These are phyloP conservation scores for Drosophila anomalata DNA, from an alignment of 2,888 invertebrate genomes.

Conservation along the genomic window DNA sequence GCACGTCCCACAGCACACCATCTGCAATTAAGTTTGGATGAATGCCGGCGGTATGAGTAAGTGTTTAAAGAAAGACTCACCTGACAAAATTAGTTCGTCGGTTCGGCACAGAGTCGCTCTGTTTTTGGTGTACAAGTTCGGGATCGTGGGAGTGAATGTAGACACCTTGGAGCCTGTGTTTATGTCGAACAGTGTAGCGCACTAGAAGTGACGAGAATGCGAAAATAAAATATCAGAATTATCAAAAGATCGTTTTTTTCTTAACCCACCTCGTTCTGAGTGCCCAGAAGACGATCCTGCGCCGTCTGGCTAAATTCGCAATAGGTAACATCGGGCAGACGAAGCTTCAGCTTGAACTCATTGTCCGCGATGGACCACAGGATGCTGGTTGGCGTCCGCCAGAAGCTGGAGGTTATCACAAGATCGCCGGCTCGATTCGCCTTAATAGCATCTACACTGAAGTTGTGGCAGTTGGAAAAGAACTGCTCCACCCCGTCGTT, in stretches of 20 bases:
- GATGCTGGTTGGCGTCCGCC: conserved; percentile 90
- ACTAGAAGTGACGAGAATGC: conserved; percentile 54
- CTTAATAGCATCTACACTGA: conserved; percentile 93
- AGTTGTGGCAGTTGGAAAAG: conserved; percentile 92
- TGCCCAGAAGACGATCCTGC: conserved; percentile 95
- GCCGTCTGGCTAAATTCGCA: conserved; percentile 94
- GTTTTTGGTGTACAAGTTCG: conserved; percentile 97
- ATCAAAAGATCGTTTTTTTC: not conserved
- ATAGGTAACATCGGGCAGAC: conserved; percentile 93
- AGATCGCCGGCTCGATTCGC: conserved; percentile 90
- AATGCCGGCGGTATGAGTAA: too few relatives aligned
- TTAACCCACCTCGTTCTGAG: conserved; percentile 87
- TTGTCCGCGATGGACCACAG: conserved; percentile 83
- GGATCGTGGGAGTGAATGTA: conserved; percentile 91
- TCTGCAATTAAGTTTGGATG: conserved; percentile 84
- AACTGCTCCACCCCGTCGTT: conserved; percentile 93
- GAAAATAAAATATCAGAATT: not conserved
- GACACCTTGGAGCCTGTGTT: conserved; percentile 90
- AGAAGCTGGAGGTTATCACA: conserved; percentile 93
- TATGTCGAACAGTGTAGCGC: conserved; percentile 91
- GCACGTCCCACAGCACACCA: conserved; percentile 97
- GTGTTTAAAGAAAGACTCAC: conserved; percentile 73
- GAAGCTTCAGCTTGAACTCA: conserved; percentile 85
- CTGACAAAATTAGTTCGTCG: conserved; percentile 96
- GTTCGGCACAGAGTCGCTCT: conserved; percentile 96